A percentile compares a stretch with the other conserved stretches of the same genome.
Conservation (phyloP, 2,113 vertebrate genomes). For the Heterochromis multidens region DNA sequence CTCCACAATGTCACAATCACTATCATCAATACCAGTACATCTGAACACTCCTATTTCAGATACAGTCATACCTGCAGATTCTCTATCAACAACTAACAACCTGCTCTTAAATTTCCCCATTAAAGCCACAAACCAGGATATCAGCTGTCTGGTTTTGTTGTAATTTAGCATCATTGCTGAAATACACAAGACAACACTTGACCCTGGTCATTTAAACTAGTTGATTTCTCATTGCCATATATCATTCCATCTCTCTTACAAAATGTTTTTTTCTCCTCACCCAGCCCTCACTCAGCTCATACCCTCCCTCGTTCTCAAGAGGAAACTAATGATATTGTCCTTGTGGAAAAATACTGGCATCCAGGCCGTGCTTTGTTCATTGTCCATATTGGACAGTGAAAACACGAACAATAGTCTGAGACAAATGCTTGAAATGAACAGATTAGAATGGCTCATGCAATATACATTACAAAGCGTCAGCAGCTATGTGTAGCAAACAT, state of each 20-base stretch:
- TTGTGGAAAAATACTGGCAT: constrained; percentile 79
- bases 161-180: neutral
- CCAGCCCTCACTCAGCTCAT: neutral
- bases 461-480: neutral
- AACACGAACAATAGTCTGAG: constrained; percentile 32
- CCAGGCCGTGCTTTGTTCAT: constrained; percentile 72
- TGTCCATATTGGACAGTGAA: constrained; percentile 58
- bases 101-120: neutral
- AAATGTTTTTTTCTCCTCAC: neutral
- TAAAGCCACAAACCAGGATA: neutral
- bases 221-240: neutral
- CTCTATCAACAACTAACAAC: neutral
- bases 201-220: neutral
- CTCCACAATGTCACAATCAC: neutral
- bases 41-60: neutral
- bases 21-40: neutral
- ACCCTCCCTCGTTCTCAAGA: constrained; percentile 34
- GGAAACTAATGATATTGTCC: constrained; percentile 64
- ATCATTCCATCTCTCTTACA: neutral
- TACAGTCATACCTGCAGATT: neutral
- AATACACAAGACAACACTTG: neutral
- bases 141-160: neutral
- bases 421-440: constrained; percentile 17
- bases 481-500: neutral
- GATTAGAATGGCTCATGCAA: neutral